phyloP scores from a whole-genome alignment of 2,888 invertebrate genomes.

The Rambutsinella grinnellia region DNA sequence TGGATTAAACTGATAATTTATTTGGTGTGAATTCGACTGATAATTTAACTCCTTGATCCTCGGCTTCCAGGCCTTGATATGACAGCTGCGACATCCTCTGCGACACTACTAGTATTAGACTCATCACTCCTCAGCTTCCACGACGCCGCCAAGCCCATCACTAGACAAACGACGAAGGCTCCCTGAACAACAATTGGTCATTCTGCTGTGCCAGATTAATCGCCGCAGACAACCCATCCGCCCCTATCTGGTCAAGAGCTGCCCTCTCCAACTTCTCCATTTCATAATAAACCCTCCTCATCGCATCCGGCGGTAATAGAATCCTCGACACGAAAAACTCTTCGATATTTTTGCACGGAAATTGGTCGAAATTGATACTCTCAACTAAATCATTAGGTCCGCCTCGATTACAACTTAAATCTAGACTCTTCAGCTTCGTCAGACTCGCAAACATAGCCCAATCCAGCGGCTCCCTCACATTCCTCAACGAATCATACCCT shows the following conservation, averaged over 20 bases:
- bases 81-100: too few relatives aligned
- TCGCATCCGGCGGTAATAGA: constrained; percentile 34
- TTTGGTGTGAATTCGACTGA: too few relatives aligned
- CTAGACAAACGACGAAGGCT: too few relatives aligned
- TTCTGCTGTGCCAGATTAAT: constrained; percentile 22
- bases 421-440: constrained; percentile 16
- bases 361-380: constrained; percentile 27
- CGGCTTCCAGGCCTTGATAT: too few relatives aligned
- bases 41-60: too few relatives aligned
- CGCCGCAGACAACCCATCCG: constrained; percentile 41
- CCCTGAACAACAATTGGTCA: constrained; percentile 25
- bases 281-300: constrained; percentile 41
- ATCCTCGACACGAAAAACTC: constrained; percentile 45
- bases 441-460: constrained; percentile 38
- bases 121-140: too few relatives aligned
- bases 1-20: too few relatives aligned
- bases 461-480: constrained; percentile 30
- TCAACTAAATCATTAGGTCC: constrained; percentile 35
- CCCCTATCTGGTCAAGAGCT: constrained; percentile 48
- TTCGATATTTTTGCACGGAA: constrained; percentile 39
- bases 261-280: constrained; percentile 41
- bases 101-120: too few relatives aligned
- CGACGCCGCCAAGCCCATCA: too few relatives aligned
- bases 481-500: constrained; percentile 15
- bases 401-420: constrained; percentile 20